Evolutionary conservation across 2,888 invertebrate species (phyloP), one percentile per base, ranked within the genome.

Genomic region (Zygogramma bicolorata): DNA sequence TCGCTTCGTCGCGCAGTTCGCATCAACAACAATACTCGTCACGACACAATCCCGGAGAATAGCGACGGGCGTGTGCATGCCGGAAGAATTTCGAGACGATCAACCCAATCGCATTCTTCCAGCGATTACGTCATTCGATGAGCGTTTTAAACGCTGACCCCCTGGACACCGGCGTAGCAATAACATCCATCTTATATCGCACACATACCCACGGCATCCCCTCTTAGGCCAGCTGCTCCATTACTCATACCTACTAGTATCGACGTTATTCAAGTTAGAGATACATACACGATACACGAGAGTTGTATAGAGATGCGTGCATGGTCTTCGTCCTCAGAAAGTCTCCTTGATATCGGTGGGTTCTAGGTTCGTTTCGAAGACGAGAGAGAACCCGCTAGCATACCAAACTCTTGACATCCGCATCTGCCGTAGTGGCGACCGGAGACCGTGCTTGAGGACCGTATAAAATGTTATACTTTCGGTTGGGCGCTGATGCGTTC

Each of bases 371-470:
- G 46, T 20, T 20, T 20, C 25, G 53, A 53, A 53, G 53, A 53
- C 27, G 53, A 53, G 53, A 53, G 53, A 62, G 31, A 60, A 60
- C 66, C 66, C 66, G 58, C 58, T 66, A 66, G 65, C 53, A 69
- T 69, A 63, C 63, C 69, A 63, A 78, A 88, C 89, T 79, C 27
- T 53, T 88, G 86, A 82, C 73, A 72, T 70, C 72, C 72, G 66
- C 68, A 72, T 70, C 70, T 68, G 53, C 53, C 53, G 25, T 53
- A 53, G 15, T 53, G 53, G 53, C 53, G 53, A 53, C 53, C 53
- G 8, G 53, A 53, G 53, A 53, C 53, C 53, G 27, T 22, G 25
- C 8, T 27, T 53, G 53, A 27, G 53, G 53, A 53, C 53, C 27
- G 53, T 53, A 53, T 53, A 53, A 53, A 53, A 53, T 53, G 53